phyloP scores from a whole-genome alignment of 2,113 vertebrate species.

The Pelusios castaneus region DNA sequence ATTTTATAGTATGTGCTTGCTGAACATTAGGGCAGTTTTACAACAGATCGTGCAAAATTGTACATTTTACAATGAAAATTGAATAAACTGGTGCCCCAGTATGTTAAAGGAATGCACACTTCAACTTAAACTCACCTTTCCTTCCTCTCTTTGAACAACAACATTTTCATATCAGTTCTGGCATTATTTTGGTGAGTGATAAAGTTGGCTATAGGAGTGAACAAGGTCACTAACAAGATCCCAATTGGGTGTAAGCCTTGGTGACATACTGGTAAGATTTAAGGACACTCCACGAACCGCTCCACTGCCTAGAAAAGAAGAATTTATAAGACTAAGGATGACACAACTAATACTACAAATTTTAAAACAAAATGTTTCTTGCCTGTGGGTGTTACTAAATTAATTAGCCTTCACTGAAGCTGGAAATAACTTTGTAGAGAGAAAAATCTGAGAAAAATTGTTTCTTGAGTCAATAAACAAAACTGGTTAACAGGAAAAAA shows the following conservation, averaged over 20 bases:
- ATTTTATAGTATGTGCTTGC: background rate
- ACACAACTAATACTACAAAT: background rate
- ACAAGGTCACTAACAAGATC: conserved; percentile 89
- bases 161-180: conserved; percentile 85
- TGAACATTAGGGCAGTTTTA: accelerated
- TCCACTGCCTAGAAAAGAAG: conserved; percentile 80
- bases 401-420: background rate
- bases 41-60: background rate
- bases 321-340: background rate
- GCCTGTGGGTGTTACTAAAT: background rate
- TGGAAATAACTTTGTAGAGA: background rate
- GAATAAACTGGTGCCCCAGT: background rate
- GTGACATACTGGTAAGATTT: conserved; percentile 85
- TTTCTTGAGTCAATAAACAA: background rate
- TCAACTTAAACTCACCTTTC: conserved; percentile 77
- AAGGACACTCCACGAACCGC: conserved; percentile 86
- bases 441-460: background rate
- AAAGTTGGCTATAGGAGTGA: conserved; percentile 87
- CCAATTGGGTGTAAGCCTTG: conserved; percentile 90
- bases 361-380: background rate
- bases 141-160: conserved; percentile 86
- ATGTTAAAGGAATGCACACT: background rate
- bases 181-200: conserved; percentile 89
- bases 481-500: background rate
- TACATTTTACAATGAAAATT: background rate